Conservation (phyloP, 1,140 invertebrate species). For the Bacillus rossius region DNA sequence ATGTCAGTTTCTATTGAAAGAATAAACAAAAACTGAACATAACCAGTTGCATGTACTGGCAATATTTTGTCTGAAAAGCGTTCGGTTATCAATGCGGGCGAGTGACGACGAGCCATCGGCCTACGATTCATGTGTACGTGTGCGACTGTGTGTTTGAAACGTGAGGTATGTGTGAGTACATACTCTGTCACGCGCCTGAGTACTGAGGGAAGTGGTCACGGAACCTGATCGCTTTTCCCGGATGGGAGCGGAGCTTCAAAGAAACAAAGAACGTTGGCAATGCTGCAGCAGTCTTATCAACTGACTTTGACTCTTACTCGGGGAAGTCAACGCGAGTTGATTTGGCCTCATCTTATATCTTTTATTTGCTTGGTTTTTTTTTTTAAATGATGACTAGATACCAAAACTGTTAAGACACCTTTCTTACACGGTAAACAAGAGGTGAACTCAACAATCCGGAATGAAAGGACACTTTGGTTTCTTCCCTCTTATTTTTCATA, state of each 20-base stretch:
- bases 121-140: too few species aligned
- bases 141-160: too few species aligned
- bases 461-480: constrained; percentile 24
- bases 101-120: too few species aligned
- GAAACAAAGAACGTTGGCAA: constrained; percentile 12
- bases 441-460: constrained; percentile 18
- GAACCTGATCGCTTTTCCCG: too few species aligned
- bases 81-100: not conserved
- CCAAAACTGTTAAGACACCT: constrained; percentile 17
- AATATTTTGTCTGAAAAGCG: constrained; percentile 8
- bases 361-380: not conserved
- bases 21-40: constrained; percentile 17
- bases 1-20: constrained; percentile 23
- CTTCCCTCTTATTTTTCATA: constrained; percentile 17
- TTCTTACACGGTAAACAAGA: constrained; percentile 5
- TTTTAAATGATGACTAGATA: constrained; percentile 20
- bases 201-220: too few species aligned
- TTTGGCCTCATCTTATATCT: too few species aligned
- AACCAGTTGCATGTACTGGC: constrained; percentile 19
- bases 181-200: too few species aligned
- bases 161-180: too few species aligned
- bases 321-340: constrained; percentile 1
- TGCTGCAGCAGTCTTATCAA: constrained; percentile 8
- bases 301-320: constrained; percentile 2
- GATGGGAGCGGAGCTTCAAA: constrained; percentile 10